Evolutionary conservation across 2,888 invertebrate genomes (phyloP).

Genomic region (Drosophila percnosoma): DNA sequence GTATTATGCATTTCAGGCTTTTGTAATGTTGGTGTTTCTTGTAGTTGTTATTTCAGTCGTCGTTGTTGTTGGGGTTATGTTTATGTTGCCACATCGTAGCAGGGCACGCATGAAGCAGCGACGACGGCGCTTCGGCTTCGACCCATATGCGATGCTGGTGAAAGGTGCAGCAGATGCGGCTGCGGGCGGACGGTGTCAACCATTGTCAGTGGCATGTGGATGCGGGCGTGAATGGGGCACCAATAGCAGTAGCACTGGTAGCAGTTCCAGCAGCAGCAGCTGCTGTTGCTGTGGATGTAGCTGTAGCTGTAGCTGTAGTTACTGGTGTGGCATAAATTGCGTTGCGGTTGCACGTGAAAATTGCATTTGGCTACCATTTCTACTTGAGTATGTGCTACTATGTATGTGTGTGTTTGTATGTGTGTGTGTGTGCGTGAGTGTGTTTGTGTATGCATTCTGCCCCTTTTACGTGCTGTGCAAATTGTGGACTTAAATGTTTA

Average conservation of each 20-base stretch:
- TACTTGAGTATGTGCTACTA: conserved; percentile 30
- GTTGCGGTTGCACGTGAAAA: conserved; percentile 81
- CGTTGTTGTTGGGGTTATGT: conserved; percentile 62
- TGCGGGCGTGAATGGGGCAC: conserved; percentile 3
- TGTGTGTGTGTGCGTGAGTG: conserved; percentile 20
- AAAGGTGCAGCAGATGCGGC: conserved; percentile 43
- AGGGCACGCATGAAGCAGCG: conserved; percentile 69
- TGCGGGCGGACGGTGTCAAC: conserved; percentile 62
- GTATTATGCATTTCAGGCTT: conserved; percentile 16
- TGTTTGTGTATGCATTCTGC: conserved; percentile 32
- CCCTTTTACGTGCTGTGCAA: conserved; percentile 70
- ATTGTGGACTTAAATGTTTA: conserved; percentile 82
- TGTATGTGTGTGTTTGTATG: conserved; percentile 15
- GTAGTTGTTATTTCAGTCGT: conserved; percentile 35
- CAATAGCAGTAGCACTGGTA: not conserved
- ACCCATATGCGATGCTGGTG: conserved; percentile 48
- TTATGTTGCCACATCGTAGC: conserved; percentile 76
- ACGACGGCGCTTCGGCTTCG: conserved; percentile 34
- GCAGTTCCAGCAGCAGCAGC: conserved; percentile 20
- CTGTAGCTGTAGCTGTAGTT: conserved; percentile 54
- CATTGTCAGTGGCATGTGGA: conserved; percentile 60
- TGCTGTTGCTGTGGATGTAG: conserved; percentile 49
- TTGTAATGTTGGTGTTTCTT: conserved; percentile 28
- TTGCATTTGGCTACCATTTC: conserved; percentile 75
- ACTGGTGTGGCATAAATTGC: conserved; percentile 80